Conservation (phyloP, 2,113 vertebrate species). For the Recurvirostra avosetta region DNA sequence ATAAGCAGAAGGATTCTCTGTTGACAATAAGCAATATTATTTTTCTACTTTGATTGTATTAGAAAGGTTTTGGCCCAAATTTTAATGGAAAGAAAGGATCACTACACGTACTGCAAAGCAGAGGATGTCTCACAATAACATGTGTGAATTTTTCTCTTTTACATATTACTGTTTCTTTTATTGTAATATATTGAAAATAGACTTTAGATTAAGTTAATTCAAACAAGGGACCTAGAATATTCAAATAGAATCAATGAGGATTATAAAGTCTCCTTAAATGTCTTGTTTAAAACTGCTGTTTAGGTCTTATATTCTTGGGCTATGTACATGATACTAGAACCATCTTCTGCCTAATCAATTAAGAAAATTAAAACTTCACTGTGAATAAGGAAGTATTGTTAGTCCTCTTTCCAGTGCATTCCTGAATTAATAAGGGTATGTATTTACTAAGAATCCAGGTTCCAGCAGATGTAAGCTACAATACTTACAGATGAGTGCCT, state of each 20-base stretch:
- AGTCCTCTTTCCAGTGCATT: not conserved
- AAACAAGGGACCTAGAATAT: not conserved
- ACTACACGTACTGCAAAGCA: not conserved
- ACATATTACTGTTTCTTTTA: not conserved
- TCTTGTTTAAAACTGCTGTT: not conserved
- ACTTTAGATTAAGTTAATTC: not conserved
- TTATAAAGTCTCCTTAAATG: not conserved
- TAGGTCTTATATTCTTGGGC: not conserved
- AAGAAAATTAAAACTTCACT: not conserved
- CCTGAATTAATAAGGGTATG: not conserved
- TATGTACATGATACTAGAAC: not conserved
- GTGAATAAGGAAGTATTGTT: not conserved
- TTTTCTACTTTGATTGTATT: not conserved
- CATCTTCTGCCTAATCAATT: not conserved
- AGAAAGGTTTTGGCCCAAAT: not conserved
- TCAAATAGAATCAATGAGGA: not conserved
- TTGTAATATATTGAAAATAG: not conserved
- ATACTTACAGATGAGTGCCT: not conserved
- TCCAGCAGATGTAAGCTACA: not conserved
- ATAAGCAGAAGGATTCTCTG: not conserved
- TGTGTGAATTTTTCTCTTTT: not conserved
- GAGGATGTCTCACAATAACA: fast-evolving
- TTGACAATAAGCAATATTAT: not conserved
- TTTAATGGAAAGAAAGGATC: not conserved
- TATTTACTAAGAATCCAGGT: not conserved